Conservation (phyloP, 2,797 vertebrate genomes). For the Sternotherus odoratus region DNA sequence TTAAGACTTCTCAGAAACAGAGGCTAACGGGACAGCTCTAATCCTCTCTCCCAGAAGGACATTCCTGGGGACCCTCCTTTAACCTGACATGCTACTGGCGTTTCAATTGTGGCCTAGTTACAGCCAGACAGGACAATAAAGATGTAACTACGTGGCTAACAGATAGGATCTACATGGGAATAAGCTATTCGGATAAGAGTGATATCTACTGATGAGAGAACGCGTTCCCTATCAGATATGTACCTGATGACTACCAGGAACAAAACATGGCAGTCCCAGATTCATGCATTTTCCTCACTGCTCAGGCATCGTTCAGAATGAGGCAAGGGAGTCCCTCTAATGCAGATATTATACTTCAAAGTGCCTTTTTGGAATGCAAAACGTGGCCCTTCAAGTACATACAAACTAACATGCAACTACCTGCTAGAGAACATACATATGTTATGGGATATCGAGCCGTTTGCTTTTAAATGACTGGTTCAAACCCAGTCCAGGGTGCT, state of each 20-base stretch:
- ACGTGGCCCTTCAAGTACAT: neutral
- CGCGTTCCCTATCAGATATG: neutral
- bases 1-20: neutral
- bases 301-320: neutral
- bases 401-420: neutral
- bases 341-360: neutral
- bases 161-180: neutral
- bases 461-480: neutral
- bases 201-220: neutral
- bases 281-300: neutral
- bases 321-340: neutral
- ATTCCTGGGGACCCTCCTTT: neutral
- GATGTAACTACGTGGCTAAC: neutral
- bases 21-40: neutral
- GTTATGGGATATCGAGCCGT: neutral
- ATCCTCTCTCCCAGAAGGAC: neutral
- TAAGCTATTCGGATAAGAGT: neutral
- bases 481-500: neutral
- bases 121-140: neutral
- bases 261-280: neutral
- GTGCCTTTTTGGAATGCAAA: neutral
- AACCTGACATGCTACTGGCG: neutral
- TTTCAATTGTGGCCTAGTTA: neutral
- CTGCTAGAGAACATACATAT: neutral
- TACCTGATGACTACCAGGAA: neutral